Percentiles rank a stretch among this genome's conserved stretches.
Conservation (phyloP, 2,113 vertebrate species). For the Podilymbus podiceps region DNA sequence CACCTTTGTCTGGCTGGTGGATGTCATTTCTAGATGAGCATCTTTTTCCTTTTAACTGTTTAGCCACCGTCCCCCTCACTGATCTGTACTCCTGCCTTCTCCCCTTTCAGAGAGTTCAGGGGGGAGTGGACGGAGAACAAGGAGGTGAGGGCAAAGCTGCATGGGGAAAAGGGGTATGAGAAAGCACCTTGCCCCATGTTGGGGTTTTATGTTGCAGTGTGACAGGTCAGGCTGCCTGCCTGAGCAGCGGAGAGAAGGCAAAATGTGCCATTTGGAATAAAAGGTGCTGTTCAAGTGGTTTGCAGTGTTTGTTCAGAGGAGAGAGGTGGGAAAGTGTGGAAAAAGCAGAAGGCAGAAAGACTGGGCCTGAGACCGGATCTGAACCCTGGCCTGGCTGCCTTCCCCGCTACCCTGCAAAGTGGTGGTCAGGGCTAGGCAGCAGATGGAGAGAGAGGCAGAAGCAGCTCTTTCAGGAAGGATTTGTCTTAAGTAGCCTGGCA, state of each 20-base stretch:
- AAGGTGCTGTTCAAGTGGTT: background rate
- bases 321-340: background rate
- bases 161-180: background rate
- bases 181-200: background rate
- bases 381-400: background rate
- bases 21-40: background rate
- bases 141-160: background rate
- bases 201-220: background rate
- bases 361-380: background rate
- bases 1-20: conserved; percentile 26
- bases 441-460: conserved; percentile 12
- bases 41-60: conserved; percentile 41
- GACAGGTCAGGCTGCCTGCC: background rate
- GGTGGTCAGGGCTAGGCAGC: background rate
- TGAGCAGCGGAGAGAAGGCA: background rate
- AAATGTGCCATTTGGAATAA: background rate
- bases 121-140: background rate
- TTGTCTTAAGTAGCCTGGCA: background rate
- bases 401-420: background rate
- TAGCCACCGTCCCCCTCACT: background rate
- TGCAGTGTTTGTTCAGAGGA: background rate
- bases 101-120: background rate
- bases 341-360: background rate
- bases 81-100: background rate
- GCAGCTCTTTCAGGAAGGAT: background rate